Evolutionary conservation across 2,888 invertebrate species (phyloP).

Genomic region (Trichopria drosophilae): DNA sequence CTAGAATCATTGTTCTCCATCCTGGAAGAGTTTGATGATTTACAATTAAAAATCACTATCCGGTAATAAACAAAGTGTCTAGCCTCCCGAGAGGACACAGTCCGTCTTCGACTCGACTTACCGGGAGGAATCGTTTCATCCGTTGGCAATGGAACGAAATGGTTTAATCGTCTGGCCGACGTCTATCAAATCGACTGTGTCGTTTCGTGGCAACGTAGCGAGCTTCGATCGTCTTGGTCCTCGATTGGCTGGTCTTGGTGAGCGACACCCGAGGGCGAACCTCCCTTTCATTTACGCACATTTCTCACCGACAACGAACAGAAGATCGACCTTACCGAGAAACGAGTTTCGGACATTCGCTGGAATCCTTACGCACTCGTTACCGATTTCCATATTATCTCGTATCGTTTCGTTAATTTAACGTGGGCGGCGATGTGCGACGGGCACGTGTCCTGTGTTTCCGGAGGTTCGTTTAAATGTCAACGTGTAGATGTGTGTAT

Average conservation of each 20-base stretch:
- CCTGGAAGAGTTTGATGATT: slow-evolving; percentile 50
- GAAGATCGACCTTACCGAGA: slow-evolving; percentile 16
- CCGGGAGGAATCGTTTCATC: slow-evolving; percentile 43
- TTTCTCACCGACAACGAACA: slow-evolving; percentile 5
- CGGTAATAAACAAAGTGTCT: slow-evolving; percentile 52
- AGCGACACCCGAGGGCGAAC: slow-evolving; percentile 20
- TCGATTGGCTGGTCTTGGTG: slow-evolving; percentile 35
- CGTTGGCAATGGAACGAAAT: slow-evolving; percentile 54
- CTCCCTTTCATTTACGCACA: slow-evolving; percentile 7
- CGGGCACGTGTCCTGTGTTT: slow-evolving; percentile 3
- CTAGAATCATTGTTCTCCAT: slow-evolving; percentile 54
- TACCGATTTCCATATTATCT: too few species aligned
- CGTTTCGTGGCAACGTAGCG: slow-evolving; percentile 36
- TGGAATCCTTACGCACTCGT: too few species aligned
- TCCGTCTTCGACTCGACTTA: slow-evolving; percentile 10
- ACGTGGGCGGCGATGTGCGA: slow-evolving; percentile 11
- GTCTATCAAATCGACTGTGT: slow-evolving; percentile 56
- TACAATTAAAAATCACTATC: slow-evolving; percentile 55
- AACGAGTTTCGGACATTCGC: too few species aligned
- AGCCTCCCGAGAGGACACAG: slow-evolving; percentile 29
- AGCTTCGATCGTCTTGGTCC: slow-evolving; percentile 42
- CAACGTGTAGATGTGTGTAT: too few species aligned
- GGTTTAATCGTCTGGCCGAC: slow-evolving; percentile 50
- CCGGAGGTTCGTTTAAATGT: too few species aligned
- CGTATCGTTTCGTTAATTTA: slow-evolving; percentile 2